A percentile compares a stretch with the other conserved stretches of the same genome.
Evolutionary conservation across 1,140 invertebrate genomes (phyloP).

Genomic region (Leguminivora glycinivorella): DNA sequence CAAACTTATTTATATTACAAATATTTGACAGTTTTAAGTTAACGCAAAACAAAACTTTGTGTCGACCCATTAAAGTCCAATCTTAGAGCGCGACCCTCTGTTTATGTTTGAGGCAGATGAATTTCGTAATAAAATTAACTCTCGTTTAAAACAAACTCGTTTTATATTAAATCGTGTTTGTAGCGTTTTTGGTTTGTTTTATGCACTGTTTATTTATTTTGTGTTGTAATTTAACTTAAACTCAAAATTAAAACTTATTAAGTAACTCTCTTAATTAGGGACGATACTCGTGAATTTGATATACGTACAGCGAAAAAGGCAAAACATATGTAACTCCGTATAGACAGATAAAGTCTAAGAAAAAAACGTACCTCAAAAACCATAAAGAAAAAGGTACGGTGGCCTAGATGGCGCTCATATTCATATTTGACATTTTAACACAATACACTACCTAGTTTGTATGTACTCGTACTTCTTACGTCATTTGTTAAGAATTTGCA

Average conservation of each 20-base stretch:
- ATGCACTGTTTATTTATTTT: not conserved
- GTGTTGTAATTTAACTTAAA: not conserved
- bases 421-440: too few species aligned
- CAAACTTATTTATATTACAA: conserved; percentile 27
- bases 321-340: too few species aligned
- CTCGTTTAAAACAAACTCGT: conserved; percentile 17
- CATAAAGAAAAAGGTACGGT: too few species aligned
- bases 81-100: not conserved
- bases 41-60: not conserved
- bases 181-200: not conserved
- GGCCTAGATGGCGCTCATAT: too few species aligned
- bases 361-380: too few species aligned
- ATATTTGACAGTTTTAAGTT: conserved; percentile 10
- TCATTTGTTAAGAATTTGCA: too few species aligned
- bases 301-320: too few species aligned
- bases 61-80: not conserved
- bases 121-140: conserved; percentile 25
- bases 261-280: too few species aligned
- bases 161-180: conserved; percentile 18
- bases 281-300: too few species aligned
- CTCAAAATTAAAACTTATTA: not conserved
- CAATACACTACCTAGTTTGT: too few species aligned
- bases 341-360: too few species aligned
- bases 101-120: conserved; percentile 26
- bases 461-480: too few species aligned